Evolutionary conservation across 2,113 vertebrate genomes (phyloP).

Genomic region (Myrmophylax atrothorax): DNA sequence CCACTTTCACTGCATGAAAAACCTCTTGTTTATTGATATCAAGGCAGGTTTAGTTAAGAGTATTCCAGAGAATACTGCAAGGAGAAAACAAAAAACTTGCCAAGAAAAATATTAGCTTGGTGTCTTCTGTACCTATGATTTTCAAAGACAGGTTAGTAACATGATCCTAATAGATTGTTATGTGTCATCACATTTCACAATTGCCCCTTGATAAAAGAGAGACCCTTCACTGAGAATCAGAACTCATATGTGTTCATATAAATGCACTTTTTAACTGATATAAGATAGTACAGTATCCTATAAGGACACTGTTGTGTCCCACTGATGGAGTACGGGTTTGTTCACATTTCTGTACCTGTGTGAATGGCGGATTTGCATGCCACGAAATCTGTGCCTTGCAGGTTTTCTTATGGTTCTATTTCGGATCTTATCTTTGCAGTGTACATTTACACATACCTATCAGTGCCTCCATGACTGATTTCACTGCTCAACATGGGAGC

Average conservation of each 20-base stretch:
- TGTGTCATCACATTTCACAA: not conserved
- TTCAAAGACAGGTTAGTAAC: not conserved
- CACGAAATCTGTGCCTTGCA: rapidly evolving
- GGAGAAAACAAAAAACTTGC: not conserved
- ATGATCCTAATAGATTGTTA: not conserved
- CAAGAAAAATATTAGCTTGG: conserved; percentile 5
- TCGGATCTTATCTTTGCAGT: not conserved
- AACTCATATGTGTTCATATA: not conserved
- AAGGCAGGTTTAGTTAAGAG: not conserved
- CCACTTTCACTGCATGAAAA: not conserved
- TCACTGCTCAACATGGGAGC: not conserved
- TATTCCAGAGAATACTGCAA: not conserved
- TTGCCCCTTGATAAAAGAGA: not conserved
- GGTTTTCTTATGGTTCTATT: not conserved
- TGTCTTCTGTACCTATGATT: not conserved
- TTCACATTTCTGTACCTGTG: not conserved
- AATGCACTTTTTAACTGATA: not conserved
- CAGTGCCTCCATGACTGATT: not conserved
- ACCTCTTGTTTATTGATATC: not conserved
- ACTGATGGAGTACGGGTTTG: not conserved
- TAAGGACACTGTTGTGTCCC: not conserved
- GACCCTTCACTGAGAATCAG: not conserved
- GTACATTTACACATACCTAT: not conserved
- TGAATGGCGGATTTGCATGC: not conserved
- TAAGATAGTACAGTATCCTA: not conserved